Percentiles rank a stretch among this genome's conserved stretches.
Conservation (phyloP, 2,888 invertebrate genomes). For the Fragum whitleyi region DNA sequence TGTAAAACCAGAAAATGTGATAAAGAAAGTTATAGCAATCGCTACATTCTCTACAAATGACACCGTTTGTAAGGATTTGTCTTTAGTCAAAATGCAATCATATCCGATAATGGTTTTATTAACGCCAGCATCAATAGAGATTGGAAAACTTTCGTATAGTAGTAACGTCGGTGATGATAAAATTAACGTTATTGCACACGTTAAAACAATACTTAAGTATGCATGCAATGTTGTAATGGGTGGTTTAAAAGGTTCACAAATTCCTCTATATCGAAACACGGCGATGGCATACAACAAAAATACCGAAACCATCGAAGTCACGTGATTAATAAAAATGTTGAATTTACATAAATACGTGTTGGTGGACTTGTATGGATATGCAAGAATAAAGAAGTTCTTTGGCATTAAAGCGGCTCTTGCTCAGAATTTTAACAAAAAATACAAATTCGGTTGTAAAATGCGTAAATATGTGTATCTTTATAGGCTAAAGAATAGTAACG, state of each 20-base stretch:
- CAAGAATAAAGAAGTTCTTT: neutral
- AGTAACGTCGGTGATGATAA: conserved; percentile 5
- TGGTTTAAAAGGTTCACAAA: conserved; percentile 11
- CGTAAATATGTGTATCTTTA: too few relatives aligned
- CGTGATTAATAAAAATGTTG: conserved; percentile 13
- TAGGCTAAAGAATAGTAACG: too few relatives aligned
- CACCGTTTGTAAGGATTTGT: neutral
- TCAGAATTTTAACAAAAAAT: too few relatives aligned
- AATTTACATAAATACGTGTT: neutral
- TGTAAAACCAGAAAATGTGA: neutral
- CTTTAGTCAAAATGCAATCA: neutral
- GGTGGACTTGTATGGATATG: neutral
- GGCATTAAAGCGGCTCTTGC: conserved; percentile 15
- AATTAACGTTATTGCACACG: neutral
- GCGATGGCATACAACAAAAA: neutral
- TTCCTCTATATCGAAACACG: conserved; percentile 9
- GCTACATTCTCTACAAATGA: neutral
- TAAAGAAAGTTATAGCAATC: neutral
- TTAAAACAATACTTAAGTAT: neutral
- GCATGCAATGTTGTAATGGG: neutral
- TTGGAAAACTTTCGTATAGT: neutral
- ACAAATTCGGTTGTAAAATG: too few relatives aligned
- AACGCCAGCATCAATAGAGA: neutral
- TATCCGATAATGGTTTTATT: conserved; percentile 3
- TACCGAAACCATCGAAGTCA: neutral